phyloP scores from a whole-genome alignment of 2,888 invertebrate genomes.

The Muscina levida region DNA sequence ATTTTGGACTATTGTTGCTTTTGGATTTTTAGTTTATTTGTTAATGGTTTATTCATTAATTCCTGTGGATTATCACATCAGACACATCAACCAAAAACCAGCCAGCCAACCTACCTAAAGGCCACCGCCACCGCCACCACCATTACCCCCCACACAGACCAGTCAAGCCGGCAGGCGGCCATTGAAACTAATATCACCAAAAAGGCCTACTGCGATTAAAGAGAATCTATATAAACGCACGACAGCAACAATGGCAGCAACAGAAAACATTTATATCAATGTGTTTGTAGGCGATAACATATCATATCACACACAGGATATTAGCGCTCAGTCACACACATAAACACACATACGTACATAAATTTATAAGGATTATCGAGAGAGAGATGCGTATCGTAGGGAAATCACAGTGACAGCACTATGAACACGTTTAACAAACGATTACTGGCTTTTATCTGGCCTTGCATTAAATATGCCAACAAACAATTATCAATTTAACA shows the following conservation, averaged over 20 bases:
- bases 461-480: conserved; percentile 25
- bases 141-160: neutral
- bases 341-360: neutral
- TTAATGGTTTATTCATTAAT: conserved; percentile 79
- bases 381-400: conserved; percentile 59
- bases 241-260: conserved; percentile 39
- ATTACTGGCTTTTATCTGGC: conserved; percentile 19
- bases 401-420: conserved; percentile 41
- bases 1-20: conserved; percentile 53
- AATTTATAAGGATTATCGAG: conserved; percentile 51
- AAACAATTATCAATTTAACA: conserved; percentile 29
- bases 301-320: conserved; percentile 15
- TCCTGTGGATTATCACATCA: conserved; percentile 79
- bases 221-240: conserved; percentile 38
- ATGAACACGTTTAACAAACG: conserved; percentile 38
- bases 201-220: conserved; percentile 22
- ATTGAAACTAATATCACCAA: conserved; percentile 8
- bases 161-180: conserved; percentile 27
- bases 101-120: conserved; percentile 41
- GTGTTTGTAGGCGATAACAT: conserved; percentile 51
- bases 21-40: conserved; percentile 77
- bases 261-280: conserved; percentile 54
- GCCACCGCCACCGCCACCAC: conserved; percentile 21
- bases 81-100: conserved; percentile 72
- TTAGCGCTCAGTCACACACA: conserved; percentile 10